Percentiles rank a stretch among this genome's conserved stretches.
Evolutionary conservation across 2,797 vertebrate species (phyloP).

Genomic region (Adrianichthys oophorus): DNA sequence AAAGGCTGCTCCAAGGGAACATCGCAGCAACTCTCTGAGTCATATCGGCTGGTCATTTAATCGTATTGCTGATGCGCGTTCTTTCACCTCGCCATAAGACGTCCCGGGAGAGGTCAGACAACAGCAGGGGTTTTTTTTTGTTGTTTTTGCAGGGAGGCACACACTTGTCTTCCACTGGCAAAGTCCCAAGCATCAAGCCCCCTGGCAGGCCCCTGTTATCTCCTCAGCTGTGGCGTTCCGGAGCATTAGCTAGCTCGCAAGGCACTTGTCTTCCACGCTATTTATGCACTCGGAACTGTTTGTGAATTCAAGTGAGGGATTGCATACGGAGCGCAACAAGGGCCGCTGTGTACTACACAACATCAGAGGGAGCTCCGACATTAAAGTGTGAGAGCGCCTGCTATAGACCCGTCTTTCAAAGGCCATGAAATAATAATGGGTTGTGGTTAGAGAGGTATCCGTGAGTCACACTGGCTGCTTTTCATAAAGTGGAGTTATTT

Average conservation of each 20-base stretch:
- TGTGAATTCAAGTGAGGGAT: conserved; percentile 83
- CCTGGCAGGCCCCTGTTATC: conserved; percentile 72
- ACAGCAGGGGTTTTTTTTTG: conserved; percentile 40
- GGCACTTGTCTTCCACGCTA: conserved; percentile 72
- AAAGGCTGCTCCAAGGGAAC: conserved; percentile 64
- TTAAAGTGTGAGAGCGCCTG: conserved; percentile 75
- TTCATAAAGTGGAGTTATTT: conserved; percentile 87
- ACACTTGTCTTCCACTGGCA: conserved; percentile 27
- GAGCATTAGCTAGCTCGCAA: conserved; percentile 74
- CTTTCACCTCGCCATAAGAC: conserved; percentile 63
- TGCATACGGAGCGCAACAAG: conserved; percentile 79
- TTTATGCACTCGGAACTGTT: conserved; percentile 84
- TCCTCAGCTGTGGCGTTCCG: conserved; percentile 74
- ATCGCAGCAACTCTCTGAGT: conserved; percentile 58
- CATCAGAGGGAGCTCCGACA: conserved; percentile 80
- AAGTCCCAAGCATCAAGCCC: conserved; percentile 61
- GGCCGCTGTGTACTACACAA: conserved; percentile 82
- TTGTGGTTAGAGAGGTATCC: conserved; percentile 83
- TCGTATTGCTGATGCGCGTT: conserved; percentile 70
- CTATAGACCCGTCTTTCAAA: conserved; percentile 82
- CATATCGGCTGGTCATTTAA: conserved; percentile 75
- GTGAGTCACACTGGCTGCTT: conserved; percentile 82
- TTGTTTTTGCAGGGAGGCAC: conserved; percentile 37
- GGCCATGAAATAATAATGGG: conserved; percentile 86
- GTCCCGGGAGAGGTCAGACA: conserved; percentile 71